These are phyloP conservation scores for Sebastes itinus DNA, from an alignment of 2,797 vertebrate species.

Conservation along the genomic window DNA sequence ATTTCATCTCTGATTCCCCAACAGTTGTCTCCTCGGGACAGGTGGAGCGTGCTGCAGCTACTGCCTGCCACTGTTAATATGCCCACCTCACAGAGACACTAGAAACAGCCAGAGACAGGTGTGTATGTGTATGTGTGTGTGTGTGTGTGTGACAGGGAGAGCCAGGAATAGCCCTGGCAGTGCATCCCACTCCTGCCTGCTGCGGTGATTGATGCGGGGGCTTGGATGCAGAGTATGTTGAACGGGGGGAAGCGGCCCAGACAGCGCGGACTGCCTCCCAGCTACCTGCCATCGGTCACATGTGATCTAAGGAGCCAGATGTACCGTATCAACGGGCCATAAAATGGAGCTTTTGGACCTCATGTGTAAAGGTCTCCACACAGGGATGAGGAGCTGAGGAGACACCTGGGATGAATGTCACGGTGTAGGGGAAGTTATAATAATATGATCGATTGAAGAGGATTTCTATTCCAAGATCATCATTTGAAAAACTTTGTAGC, in stretches of 20 bases:
- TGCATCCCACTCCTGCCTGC: conserved; percentile 42
- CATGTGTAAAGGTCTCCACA: neutral
- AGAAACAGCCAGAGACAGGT: conserved; percentile 50
- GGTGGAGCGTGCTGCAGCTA: conserved; percentile 53
- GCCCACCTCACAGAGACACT: conserved; percentile 40
- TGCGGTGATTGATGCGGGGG: conserved; percentile 58
- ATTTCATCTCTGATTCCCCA: conserved; percentile 41
- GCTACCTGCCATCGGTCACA: conserved; percentile 54
- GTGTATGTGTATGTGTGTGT: conserved; percentile 4
- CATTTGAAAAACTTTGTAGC: neutral
- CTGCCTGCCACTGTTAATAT: conserved; percentile 66
- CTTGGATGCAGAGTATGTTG: conserved; percentile 38
- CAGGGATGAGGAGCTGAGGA: neutral
- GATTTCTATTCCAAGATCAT: neutral
- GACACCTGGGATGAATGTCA: neutral
- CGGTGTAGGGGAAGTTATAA: neutral
- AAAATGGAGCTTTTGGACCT: neutral
- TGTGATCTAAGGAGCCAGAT: conserved; percentile 22
- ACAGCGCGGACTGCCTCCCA: conserved; percentile 20
- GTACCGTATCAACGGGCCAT: neutral
- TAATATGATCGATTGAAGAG: neutral
- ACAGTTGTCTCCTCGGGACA: conserved; percentile 58
- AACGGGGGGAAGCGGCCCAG: conserved; percentile 26
- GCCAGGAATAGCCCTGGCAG: conserved; percentile 62
- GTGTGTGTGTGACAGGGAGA: conserved; percentile 17